phyloP scores from a whole-genome alignment of 1,140 invertebrate genomes.

The Asbolus verrucosus region DNA sequence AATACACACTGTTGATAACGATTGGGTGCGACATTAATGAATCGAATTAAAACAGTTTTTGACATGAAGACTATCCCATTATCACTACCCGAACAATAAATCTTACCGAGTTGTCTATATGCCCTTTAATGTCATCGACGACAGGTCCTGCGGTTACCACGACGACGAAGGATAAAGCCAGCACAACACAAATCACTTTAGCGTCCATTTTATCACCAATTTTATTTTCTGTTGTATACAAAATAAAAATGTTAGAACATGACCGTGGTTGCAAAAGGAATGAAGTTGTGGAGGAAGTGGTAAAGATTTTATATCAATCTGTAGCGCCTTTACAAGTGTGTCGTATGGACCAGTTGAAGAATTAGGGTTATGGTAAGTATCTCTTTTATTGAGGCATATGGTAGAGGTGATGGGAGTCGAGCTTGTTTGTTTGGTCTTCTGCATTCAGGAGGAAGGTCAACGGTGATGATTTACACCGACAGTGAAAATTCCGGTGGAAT shows the following conservation, averaged over 20 bases:
- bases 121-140: slow-evolving; percentile 59
- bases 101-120: slow-evolving; percentile 62
- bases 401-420: slow-evolving; percentile 35
- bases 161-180: slow-evolving; percentile 54
- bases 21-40: too few species aligned
- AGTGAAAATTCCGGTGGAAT: slow-evolving; percentile 42
- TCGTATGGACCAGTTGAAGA: slow-evolving; percentile 64
- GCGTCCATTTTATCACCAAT: slow-evolving; percentile 59
- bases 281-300: slow-evolving; percentile 58
- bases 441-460: slow-evolving; percentile 1
- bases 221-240: too few species aligned
- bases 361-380: slow-evolving; percentile 61
- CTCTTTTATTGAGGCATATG: too few species aligned
- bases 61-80: background rate
- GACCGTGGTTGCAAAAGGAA: slow-evolving; percentile 63
- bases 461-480: slow-evolving; percentile 36
- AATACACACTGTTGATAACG: too few species aligned
- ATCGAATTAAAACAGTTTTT: too few species aligned
- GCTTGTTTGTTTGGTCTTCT: slow-evolving; percentile 47
- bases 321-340: slow-evolving; percentile 61
- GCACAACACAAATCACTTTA: slow-evolving; percentile 62
- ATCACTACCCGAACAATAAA: slow-evolving; percentile 12
- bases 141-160: slow-evolving; percentile 60
- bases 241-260: slow-evolving; percentile 54
- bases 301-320: slow-evolving; percentile 63